Percentiles rank a stretch among this genome's conserved stretches.
These are phyloP conservation scores for Araneus ventricosus DNA, from an alignment of 1,140 invertebrate species.

Conservation along the genomic window DNA sequence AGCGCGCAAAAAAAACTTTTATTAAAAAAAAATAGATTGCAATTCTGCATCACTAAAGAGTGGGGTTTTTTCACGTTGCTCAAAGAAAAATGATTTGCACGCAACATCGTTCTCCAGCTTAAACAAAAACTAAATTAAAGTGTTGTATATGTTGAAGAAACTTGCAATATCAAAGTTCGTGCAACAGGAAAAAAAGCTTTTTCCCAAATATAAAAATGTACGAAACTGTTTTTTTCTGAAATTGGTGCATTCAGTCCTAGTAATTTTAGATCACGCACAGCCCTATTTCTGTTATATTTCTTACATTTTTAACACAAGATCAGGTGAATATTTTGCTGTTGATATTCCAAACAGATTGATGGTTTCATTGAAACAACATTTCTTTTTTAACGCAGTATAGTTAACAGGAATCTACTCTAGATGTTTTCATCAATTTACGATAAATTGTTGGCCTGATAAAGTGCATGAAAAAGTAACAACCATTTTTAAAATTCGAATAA, in stretches of 20 bases:
- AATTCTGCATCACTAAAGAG: neutral
- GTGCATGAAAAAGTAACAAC: too few relatives aligned
- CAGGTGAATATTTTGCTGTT: too few relatives aligned
- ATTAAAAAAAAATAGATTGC: constrained; percentile 21
- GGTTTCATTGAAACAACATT: too few relatives aligned
- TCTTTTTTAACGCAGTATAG: too few relatives aligned
- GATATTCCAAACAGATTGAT: too few relatives aligned
- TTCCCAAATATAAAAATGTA: too few relatives aligned
- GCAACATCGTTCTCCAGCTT: neutral
- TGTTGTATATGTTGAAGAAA: neutral
- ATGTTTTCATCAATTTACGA: too few relatives aligned
- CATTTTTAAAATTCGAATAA: too few relatives aligned
- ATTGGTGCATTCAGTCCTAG: neutral
- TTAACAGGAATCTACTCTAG: too few relatives aligned
- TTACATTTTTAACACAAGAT: too few relatives aligned
- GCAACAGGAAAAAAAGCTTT: neutral
- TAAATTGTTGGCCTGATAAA: too few relatives aligned
- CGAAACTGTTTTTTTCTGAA: neutral
- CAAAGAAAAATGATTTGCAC: neutral
- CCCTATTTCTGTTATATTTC: too few relatives aligned
- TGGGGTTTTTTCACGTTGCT: neutral
- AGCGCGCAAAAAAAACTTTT: constrained; percentile 45
- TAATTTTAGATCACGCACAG: neutral
- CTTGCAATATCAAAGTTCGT: neutral
- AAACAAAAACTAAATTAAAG: neutral